A percentile compares a stretch with the other conserved stretches of the same genome.
phyloP scores from a whole-genome alignment of 2,113 vertebrate genomes.

The Pungitius pungitius region DNA sequence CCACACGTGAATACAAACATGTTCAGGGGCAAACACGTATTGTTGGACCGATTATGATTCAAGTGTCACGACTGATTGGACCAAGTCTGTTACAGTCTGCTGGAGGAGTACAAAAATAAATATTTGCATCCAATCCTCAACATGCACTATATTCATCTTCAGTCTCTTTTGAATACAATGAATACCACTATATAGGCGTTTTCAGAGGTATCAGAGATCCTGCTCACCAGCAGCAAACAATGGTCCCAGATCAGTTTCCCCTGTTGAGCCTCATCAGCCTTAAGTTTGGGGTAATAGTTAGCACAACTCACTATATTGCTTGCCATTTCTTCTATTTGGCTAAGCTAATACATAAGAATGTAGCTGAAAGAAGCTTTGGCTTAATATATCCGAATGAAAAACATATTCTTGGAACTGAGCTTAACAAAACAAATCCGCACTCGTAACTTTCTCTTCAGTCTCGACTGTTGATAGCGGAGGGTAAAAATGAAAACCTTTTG shows the following conservation, averaged over 20 bases:
- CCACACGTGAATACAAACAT: constrained; percentile 12
- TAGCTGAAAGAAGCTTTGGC: background rate
- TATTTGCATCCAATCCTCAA: background rate
- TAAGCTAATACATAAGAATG: background rate
- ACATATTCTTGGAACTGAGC: background rate
- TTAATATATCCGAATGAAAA: background rate
- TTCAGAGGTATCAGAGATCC: background rate
- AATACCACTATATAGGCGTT: background rate
- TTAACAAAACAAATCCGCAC: background rate
- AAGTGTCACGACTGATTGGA: constrained; percentile 5
- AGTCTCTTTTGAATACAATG: background rate
- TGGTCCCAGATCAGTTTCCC: background rate
- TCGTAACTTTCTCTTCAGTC: background rate
- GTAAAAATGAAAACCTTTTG: background rate
- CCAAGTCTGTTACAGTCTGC: constrained; percentile 1
- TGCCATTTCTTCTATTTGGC: background rate
- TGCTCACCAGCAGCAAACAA: background rate
- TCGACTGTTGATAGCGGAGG: no score
- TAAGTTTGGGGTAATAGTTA: background rate
- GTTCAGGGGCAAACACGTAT: background rate
- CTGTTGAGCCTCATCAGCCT: no score
- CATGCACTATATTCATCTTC: background rate
- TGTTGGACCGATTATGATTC: constrained; percentile 21
- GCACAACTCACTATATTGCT: background rate
- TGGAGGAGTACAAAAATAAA: background rate